Conservation (phyloP, 2,888 invertebrate species). For the Lottia scabra region DNA sequence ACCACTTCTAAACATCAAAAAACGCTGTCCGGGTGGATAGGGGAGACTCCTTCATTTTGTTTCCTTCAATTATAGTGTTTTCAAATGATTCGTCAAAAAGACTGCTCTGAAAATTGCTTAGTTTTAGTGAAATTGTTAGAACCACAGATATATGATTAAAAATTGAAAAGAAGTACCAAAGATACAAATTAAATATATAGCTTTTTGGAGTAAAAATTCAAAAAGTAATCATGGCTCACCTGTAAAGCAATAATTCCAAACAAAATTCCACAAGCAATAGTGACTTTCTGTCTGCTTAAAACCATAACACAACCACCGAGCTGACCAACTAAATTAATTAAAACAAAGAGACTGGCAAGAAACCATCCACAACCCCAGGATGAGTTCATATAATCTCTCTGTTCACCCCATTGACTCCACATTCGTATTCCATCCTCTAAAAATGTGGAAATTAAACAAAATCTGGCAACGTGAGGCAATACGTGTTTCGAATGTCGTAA, state of each 20-base stretch:
- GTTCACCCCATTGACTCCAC: slow-evolving; percentile 99
- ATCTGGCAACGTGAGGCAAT: slow-evolving; percentile 92
- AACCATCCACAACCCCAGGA: slow-evolving; percentile 97
- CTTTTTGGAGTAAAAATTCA: not conserved
- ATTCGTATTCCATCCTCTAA: slow-evolving; percentile 98
- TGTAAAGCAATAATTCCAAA: slow-evolving; percentile 97
- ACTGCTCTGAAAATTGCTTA: not conserved
- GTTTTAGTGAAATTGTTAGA: not conserved
- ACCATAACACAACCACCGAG: slow-evolving; percentile 97
- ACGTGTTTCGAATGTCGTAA: slow-evolving; percentile 89
- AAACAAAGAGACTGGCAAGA: slow-evolving; percentile 92
- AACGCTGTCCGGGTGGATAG: too few species aligned
- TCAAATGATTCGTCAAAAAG: not conserved
- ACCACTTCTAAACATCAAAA: too few species aligned
- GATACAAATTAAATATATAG: not conserved
- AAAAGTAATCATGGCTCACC: slow-evolving; percentile 73
- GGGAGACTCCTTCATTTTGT: too few species aligned
- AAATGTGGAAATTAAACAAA: slow-evolving; percentile 98
- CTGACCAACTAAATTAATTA: slow-evolving; percentile 95
- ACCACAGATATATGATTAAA: too few species aligned
- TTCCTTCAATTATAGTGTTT: too few species aligned
- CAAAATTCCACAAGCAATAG: slow-evolving; percentile 79
- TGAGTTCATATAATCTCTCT: slow-evolving; percentile 96
- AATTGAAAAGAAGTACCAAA: too few species aligned
- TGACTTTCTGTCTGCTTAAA: slow-evolving; percentile 89